These are phyloP conservation scores for Drosophila funebris DNA, from an alignment of 1,140 invertebrate genomes.

Conservation along the genomic window DNA sequence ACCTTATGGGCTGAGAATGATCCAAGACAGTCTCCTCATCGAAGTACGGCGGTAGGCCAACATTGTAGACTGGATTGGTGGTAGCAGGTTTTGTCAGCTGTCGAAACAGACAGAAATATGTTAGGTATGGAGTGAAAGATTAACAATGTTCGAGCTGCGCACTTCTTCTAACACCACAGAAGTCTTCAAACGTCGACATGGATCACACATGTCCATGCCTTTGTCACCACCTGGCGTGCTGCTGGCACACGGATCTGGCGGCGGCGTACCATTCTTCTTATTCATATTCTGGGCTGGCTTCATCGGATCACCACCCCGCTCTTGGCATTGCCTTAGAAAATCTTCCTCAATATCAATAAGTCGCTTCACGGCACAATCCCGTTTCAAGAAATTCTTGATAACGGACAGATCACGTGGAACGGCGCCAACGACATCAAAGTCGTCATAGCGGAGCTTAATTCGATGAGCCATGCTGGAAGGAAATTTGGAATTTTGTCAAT, in stretches of 20 bases:
- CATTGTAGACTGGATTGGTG: constrained; percentile 46
- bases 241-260: constrained; percentile 33
- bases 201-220: constrained; percentile 44
- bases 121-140: not conserved
- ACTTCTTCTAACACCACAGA: constrained; percentile 67
- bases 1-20: constrained; percentile 55
- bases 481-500: constrained; percentile 27
- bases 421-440: constrained; percentile 67
- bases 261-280: not conserved
- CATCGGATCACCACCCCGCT: constrained; percentile 23
- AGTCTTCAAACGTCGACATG: constrained; percentile 49
- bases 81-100: constrained; percentile 53
- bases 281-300: not conserved
- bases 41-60: constrained; percentile 36
- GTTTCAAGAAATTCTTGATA: constrained; percentile 68
- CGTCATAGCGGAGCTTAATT: constrained; percentile 51
- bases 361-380: constrained; percentile 65
- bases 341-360: constrained; percentile 67
- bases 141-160: no score
- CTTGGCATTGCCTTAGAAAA: constrained; percentile 45
- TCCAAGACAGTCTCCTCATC: constrained; percentile 72
- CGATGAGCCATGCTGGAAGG: constrained; percentile 56
- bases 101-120: not conserved
- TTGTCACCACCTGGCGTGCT: not conserved
- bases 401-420: constrained; percentile 67